Percentiles rank a stretch among this genome's conserved stretches.
phyloP scores from a whole-genome alignment of 2,888 invertebrate genomes.

The Hemithea aestivaria region DNA sequence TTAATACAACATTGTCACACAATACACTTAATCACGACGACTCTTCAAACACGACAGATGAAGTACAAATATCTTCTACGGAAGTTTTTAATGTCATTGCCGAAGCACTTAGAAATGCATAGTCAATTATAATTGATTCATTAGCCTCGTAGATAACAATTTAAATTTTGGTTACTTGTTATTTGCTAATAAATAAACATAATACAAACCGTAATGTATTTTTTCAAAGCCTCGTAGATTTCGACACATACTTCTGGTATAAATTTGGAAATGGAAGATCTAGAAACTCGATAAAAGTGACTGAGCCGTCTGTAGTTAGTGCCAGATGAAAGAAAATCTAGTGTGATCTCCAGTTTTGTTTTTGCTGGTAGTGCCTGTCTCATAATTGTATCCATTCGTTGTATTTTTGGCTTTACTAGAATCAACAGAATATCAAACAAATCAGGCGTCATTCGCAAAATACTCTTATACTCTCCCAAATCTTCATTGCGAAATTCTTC shows the following conservation, averaged over 20 bases:
- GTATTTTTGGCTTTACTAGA: slow-evolving; percentile 11
- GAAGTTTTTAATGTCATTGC: no score
- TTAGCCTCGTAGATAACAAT: no score
- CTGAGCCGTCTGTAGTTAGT: slow-evolving; percentile 5
- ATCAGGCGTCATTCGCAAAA: no score
- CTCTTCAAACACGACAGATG: slow-evolving; percentile 20
- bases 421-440: slow-evolving; percentile 10
- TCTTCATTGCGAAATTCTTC: no score
- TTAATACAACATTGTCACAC: slow-evolving; percentile 20
- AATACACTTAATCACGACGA: slow-evolving; percentile 14
- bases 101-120: no score
- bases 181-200: slow-evolving; percentile 6
- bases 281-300: slow-evolving; percentile 10
- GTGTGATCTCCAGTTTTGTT: slow-evolving; percentile 6
- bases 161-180: no score
- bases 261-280: slow-evolving; percentile 7
- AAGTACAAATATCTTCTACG: no score
- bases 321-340: slow-evolving; percentile 11
- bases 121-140: no score
- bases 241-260: slow-evolving; percentile 9
- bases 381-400: slow-evolving; percentile 10
- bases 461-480: no score
- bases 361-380: slow-evolving; percentile 9
- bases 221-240: slow-evolving; percentile 8
- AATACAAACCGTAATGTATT: slow-evolving; percentile 4